Conservation (phyloP, 2,888 invertebrate species). For the Tiliacea aurago region DNA sequence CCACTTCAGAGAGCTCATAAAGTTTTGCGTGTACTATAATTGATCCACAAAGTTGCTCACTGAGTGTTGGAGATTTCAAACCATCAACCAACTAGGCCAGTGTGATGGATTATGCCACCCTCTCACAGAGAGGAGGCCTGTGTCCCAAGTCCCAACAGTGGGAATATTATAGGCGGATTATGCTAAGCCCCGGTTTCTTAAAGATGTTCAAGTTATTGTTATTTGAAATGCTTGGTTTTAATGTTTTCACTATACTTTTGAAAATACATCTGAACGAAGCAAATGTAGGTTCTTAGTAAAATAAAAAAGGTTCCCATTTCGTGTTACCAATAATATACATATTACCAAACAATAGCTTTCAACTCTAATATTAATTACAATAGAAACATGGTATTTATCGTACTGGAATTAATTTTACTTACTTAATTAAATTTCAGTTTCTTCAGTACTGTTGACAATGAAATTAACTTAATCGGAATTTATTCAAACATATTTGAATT, state of each 20-base stretch:
- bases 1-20: too few relatives aligned
- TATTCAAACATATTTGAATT: background rate
- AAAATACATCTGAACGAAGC: background rate
- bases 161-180: background rate
- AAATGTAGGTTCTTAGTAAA: background rate
- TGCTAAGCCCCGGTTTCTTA: background rate
- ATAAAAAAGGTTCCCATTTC: background rate
- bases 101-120: background rate
- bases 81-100: background rate
- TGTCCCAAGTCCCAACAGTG: background rate
- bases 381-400: constrained; percentile 2
- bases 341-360: constrained; percentile 4
- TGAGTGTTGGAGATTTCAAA: background rate
- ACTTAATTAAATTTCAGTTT: constrained; percentile 4
- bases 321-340: background rate
- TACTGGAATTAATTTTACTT: background rate
- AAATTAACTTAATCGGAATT: background rate
- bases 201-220: background rate
- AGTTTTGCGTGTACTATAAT: too few relatives aligned
- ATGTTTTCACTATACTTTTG: background rate
- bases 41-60: background rate
- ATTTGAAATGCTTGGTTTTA: background rate
- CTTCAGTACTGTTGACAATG: background rate
- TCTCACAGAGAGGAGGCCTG: background rate
- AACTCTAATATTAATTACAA: constrained; percentile 9